Evolutionary conservation across 2,113 vertebrate species (phyloP).

Genomic region (Scolopax mira): DNA sequence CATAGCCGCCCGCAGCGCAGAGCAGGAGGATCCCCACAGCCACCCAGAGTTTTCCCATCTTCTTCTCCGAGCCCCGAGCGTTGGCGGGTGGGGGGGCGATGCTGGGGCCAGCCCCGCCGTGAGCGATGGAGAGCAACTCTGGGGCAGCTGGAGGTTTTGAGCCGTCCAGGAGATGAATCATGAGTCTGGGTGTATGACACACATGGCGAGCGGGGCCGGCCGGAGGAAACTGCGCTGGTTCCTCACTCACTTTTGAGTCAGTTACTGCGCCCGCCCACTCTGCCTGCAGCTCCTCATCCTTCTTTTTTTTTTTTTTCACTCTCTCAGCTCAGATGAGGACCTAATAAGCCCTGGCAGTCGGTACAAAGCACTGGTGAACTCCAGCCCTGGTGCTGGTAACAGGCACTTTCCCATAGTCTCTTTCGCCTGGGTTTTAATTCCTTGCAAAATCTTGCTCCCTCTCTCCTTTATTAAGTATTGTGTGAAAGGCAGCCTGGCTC

Average conservation of each 20-base stretch:
- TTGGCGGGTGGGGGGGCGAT: too few relatives aligned
- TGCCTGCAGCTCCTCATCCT: neutral
- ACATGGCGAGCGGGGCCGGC: neutral
- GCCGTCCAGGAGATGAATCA: constrained; percentile 16
- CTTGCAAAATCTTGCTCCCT: neutral
- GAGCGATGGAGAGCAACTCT: neutral
- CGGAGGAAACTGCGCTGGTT: constrained; percentile 30
- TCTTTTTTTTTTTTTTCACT: neutral
- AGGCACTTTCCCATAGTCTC: neutral
- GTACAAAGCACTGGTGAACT: neutral
- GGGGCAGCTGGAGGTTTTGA: neutral
- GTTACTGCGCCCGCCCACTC: neutral
- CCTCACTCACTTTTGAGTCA: neutral
- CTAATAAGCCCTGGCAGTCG: neutral
- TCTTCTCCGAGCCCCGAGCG: neutral
- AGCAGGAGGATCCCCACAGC: neutral
- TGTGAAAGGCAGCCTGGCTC: neutral
- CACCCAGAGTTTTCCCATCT: neutral
- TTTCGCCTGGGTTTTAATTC: neutral
- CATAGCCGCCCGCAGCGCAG: neutral
- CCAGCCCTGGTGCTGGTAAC: neutral
- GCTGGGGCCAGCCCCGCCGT: neutral
- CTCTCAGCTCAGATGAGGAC: neutral
- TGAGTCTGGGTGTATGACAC: constrained; percentile 8
- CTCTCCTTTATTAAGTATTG: constrained; percentile 36